Evolutionary conservation across 2,888 invertebrate species (phyloP).

Genomic region (Chalcosyrphus nemorum): DNA sequence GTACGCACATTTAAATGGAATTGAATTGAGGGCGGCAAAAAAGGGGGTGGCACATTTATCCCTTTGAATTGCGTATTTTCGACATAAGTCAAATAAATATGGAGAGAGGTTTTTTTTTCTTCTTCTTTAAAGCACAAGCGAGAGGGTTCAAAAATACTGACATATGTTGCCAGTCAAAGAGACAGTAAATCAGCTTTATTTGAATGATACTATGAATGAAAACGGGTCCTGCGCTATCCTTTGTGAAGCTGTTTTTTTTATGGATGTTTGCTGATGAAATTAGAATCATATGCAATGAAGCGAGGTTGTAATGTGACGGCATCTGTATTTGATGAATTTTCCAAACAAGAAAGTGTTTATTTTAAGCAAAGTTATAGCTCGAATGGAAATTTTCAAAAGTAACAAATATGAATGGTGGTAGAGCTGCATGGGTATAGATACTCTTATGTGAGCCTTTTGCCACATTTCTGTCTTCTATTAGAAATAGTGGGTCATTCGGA

Average conservation of each 20-base stretch:
- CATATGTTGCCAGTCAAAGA: constrained; percentile 68
- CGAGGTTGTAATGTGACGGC: not conserved
- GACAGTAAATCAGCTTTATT: constrained; percentile 55
- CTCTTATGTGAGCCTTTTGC: too few species aligned
- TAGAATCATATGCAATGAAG: constrained; percentile 44
- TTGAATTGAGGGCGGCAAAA: constrained; percentile 6
- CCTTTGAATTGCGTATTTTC: constrained; percentile 44
- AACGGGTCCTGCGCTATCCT: constrained; percentile 23
- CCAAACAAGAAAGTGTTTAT: too few species aligned
- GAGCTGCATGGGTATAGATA: too few species aligned
- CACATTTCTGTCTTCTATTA: too few species aligned
- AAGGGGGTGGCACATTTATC: not conserved
- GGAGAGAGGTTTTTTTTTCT: too few species aligned
- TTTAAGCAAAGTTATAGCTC: too few species aligned
- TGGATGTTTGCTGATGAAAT: constrained; percentile 64
- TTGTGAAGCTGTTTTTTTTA: constrained; percentile 45
- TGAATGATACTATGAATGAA: constrained; percentile 31
- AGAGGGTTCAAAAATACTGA: constrained; percentile 51
- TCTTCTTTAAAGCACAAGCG: constrained; percentile 32
- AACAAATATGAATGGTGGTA: too few species aligned
- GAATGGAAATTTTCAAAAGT: too few species aligned
- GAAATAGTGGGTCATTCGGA: too few species aligned
- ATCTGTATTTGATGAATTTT: not conserved
- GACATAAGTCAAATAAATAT: constrained; percentile 40
- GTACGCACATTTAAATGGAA: constrained; percentile 36